Conservation (phyloP, 2,888 invertebrate species). For the Trichogramma dendrolimi region DNA sequence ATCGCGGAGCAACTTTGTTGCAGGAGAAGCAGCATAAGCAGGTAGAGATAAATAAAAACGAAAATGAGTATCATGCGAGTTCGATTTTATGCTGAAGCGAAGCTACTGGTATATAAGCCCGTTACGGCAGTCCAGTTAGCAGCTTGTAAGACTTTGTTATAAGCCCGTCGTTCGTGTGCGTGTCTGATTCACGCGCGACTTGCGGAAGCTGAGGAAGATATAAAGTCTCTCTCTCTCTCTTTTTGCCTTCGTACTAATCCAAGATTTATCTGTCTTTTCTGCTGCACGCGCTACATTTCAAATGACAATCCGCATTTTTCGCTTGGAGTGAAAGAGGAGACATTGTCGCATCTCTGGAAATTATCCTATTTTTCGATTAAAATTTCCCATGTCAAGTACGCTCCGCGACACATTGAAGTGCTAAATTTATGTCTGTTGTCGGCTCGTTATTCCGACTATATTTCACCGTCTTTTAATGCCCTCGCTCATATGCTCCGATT, state of each 20-base stretch:
- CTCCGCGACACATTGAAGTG: too few species aligned
- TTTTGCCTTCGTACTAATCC: conserved; percentile 41
- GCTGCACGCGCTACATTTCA: conserved; percentile 24
- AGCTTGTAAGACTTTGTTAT: conserved; percentile 28
- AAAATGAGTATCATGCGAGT: neutral
- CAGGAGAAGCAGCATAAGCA: too few species aligned
- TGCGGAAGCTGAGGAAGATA: conserved; percentile 26
- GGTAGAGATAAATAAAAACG: neutral
- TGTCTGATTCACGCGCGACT: neutral
- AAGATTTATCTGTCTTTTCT: conserved; percentile 49
- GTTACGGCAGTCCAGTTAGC: conserved; percentile 17
- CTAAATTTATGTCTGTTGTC: too few species aligned
- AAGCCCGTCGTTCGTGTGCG: conserved; percentile 21
- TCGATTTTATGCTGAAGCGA: conserved; percentile 7
- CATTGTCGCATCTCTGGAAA: neutral
- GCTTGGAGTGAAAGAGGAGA: neutral
- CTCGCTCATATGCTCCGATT: too few species aligned
- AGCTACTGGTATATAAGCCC: neutral
- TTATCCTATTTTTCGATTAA: too few species aligned
- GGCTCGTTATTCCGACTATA: too few species aligned
- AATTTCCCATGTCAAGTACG: too few species aligned
- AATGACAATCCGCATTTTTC: conserved; percentile 24
- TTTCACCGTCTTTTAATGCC: too few species aligned
- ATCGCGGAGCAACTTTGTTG: neutral
- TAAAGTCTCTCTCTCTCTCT: conserved; percentile 25